These are phyloP conservation scores for Mastacembelus armatus DNA, from an alignment of 2,797 vertebrate genomes.

Conservation along the genomic window DNA sequence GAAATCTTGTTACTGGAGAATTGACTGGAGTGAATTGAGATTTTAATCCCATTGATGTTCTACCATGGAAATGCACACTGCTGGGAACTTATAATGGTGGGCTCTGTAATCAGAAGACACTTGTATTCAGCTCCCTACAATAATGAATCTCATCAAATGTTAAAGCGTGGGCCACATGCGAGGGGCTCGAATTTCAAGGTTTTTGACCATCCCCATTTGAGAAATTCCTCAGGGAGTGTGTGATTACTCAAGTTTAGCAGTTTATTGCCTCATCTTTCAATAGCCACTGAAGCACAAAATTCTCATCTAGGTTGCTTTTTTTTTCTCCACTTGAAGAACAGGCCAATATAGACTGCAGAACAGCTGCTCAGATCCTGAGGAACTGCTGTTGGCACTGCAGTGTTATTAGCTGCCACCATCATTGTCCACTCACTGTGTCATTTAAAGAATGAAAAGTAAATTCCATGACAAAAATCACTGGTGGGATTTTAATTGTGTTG, in stretches of 20 bases:
- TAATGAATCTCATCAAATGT: slow-evolving; percentile 98
- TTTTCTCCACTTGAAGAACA: slow-evolving; percentile 91
- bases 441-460: slow-evolving; percentile 70
- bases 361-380: slow-evolving; percentile 89
- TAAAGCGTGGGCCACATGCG: slow-evolving; percentile 88
- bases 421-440: slow-evolving; percentile 78
- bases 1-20: slow-evolving; percentile 99
- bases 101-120: slow-evolving; percentile 96
- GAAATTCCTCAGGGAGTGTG: slow-evolving; percentile 96
- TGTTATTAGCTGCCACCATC: slow-evolving; percentile 80
- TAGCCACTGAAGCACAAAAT: slow-evolving; percentile 99
- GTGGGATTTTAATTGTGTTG: slow-evolving; percentile 61
- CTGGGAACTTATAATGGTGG: slow-evolving; percentile 95
- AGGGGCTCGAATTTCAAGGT: slow-evolving; percentile 96
- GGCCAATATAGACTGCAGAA: slow-evolving; percentile 94
- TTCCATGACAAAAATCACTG: slow-evolving; percentile 66
- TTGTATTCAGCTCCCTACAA: slow-evolving; percentile 94
- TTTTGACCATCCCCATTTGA: slow-evolving; percentile 97
- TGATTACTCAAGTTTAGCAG: slow-evolving; percentile 99
- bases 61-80: slow-evolving; percentile 92
- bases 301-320: slow-evolving; percentile 97
- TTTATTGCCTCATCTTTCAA: slow-evolving; percentile 99
- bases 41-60: slow-evolving; percentile 98
- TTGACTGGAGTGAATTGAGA: slow-evolving; percentile 99
- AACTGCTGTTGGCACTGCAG: slow-evolving; percentile 81